Evolutionary conservation across 2,888 invertebrate species (phyloP).

Genomic region (Deilephila elpenor): DNA sequence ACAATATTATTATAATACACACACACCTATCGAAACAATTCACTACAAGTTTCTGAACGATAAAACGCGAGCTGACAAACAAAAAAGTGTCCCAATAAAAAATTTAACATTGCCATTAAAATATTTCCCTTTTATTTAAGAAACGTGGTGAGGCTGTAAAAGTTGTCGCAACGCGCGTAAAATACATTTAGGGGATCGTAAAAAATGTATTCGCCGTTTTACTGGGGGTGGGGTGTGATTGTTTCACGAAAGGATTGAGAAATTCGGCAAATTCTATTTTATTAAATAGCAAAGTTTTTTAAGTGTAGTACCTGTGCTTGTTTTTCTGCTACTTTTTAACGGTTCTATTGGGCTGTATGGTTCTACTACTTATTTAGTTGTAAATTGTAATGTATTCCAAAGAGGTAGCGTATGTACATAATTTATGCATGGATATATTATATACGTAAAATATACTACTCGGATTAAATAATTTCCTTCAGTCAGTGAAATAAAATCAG

Average conservation of each 20-base stretch:
- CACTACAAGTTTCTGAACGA: not conserved
- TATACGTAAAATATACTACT: no score
- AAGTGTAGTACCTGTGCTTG: no score
- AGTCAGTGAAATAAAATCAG: no score
- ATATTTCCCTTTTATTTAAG: constrained; percentile 26
- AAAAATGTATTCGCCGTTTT: constrained; percentile 28
- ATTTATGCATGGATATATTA: no score
- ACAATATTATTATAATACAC: no score
- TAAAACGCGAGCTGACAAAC: constrained; percentile 4
- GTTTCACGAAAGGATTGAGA: constrained; percentile 38
- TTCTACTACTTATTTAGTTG: no score
- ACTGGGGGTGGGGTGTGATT: constrained; percentile 40
- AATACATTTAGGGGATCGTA: constrained; percentile 31
- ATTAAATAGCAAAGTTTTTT: not conserved
- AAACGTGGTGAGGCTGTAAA: constrained; percentile 22
- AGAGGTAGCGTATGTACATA: no score
- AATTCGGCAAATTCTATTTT: not conserved
- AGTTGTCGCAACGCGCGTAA: constrained; percentile 30
- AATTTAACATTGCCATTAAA: constrained; percentile 27
- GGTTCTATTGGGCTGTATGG: no score
- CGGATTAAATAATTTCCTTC: not conserved
- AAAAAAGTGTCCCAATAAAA: constrained; percentile 9
- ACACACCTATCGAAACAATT: not conserved
- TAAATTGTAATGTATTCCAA: no score
- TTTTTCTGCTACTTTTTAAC: no score